phyloP scores from a whole-genome alignment of 2,888 invertebrate species.

The Nemotelus pantherinus region DNA sequence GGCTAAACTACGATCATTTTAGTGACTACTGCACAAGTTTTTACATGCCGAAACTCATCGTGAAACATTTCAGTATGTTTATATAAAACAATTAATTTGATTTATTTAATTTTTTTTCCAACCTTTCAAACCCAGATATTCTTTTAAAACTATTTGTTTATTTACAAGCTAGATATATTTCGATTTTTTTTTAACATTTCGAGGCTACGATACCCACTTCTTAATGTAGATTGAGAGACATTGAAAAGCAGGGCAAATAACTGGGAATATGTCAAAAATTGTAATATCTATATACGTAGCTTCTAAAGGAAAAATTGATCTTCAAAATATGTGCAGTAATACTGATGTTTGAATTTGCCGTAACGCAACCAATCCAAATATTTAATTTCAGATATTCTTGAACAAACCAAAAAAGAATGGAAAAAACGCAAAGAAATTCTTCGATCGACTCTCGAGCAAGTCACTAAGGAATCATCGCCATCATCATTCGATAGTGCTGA shows the following conservation, averaged over 20 bases:
- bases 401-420: conserved; percentile 64
- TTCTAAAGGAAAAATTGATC: too few relatives aligned
- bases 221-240: too few relatives aligned
- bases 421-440: conserved; percentile 63
- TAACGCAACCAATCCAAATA: neutral
- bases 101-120: neutral
- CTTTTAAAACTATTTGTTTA: neutral
- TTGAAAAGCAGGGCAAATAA: too few relatives aligned
- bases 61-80: conserved; percentile 56
- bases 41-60: conserved; percentile 55
- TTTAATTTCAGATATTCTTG: conserved; percentile 57
- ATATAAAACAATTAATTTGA: neutral
- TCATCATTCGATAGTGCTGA: conserved; percentile 55
- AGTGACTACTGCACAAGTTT: conserved; percentile 66
- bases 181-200: too few relatives aligned
- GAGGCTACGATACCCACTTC: too few relatives aligned
- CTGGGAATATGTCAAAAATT: too few relatives aligned
- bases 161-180: too few relatives aligned
- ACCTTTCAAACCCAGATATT: neutral
- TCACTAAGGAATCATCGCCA: conserved; percentile 54
- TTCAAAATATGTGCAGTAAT: too few relatives aligned
- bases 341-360: too few relatives aligned
- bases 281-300: too few relatives aligned
- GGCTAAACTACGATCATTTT: conserved; percentile 68
- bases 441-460: conserved; percentile 61